Evolutionary conservation across 1,140 invertebrate genomes (phyloP).

Genomic region (Melanaphis sacchari): DNA sequence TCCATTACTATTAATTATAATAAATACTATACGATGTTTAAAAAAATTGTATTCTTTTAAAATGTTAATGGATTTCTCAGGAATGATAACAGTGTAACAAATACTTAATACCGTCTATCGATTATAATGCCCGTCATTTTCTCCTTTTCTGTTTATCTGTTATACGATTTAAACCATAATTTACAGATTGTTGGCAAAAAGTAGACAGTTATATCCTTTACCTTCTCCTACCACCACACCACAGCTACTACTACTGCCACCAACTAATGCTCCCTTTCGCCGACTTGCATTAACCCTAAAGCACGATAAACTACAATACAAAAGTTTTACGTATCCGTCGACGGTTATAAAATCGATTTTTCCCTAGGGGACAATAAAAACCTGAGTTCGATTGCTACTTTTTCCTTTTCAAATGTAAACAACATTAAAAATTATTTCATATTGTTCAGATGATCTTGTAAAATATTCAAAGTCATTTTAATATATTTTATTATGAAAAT

Average conservation of each 20-base stretch:
- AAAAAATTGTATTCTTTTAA: not conserved
- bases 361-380: not conserved
- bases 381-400: slow-evolving; percentile 21
- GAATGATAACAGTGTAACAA: not conserved
- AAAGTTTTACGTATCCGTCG: slow-evolving; percentile 16
- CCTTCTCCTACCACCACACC: not conserved
- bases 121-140: not conserved
- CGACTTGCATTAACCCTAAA: slow-evolving; percentile 40
- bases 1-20: not conserved
- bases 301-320: slow-evolving; percentile 36
- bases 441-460: not conserved
- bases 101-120: not conserved
- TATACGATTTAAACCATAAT: slow-evolving; percentile 41
- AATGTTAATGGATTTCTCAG: too few species aligned
- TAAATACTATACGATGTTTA: not conserved
- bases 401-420: slow-evolving; percentile 36
- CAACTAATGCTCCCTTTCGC: slow-evolving; percentile 9
- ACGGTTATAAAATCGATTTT: slow-evolving; percentile 46
- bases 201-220: slow-evolving; percentile 44
- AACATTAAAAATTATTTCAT: slow-evolving; percentile 29
- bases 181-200: slow-evolving; percentile 50
- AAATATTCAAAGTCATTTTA: not conserved
- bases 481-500: not conserved
- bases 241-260: not conserved
- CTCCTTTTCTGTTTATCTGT: slow-evolving; percentile 15